Percentiles rank a stretch among this genome's conserved stretches.
phyloP scores from a whole-genome alignment of 2,113 vertebrate genomes.

The Gobiocypris rarus region DNA sequence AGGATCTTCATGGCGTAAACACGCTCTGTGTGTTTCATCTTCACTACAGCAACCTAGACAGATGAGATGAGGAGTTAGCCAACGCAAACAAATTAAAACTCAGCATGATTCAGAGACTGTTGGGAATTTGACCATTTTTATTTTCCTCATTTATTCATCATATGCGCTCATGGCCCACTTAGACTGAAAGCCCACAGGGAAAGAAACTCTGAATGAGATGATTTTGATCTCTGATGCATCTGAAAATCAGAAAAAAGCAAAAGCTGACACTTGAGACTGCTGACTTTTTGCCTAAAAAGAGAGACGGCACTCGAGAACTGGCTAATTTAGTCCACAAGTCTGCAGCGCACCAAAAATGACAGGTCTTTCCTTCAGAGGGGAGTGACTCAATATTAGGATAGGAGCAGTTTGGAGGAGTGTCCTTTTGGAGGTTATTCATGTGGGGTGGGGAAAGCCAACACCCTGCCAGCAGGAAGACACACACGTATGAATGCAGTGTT shows the following conservation, averaged over 20 bases:
- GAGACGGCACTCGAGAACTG: neutral
- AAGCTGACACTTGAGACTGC: neutral
- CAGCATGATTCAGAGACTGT: constrained; percentile 10
- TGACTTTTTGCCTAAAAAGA: neutral
- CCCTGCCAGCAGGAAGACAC: constrained; percentile 41
- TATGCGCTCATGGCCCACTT: constrained; percentile 52
- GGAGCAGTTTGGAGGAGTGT: constrained; percentile 11
- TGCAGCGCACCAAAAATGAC: neutral
- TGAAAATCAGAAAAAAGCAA: neutral
- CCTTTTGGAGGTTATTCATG: constrained; percentile 12
- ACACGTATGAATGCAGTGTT: neutral
- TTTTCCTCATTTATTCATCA: constrained; percentile 40
- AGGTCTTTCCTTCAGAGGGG: constrained; percentile 9
- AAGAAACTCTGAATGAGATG: constrained; percentile 32
- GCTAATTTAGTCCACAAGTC: constrained; percentile 10
- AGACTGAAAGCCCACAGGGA: constrained; percentile 4
- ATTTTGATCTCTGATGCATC: constrained; percentile 33
- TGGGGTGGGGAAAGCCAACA: constrained; percentile 24
- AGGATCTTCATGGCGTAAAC: constrained; percentile 99
- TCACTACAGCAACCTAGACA: constrained; percentile 91
- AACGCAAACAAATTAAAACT: constrained; percentile 27
- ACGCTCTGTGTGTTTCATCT: constrained; percentile 94
- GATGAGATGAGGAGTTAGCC: neutral
- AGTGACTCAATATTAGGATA: constrained; percentile 31
- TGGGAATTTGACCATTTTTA: neutral